Conservation (phyloP, 1,140 invertebrate species). For the Papilio aristodemus region DNA sequence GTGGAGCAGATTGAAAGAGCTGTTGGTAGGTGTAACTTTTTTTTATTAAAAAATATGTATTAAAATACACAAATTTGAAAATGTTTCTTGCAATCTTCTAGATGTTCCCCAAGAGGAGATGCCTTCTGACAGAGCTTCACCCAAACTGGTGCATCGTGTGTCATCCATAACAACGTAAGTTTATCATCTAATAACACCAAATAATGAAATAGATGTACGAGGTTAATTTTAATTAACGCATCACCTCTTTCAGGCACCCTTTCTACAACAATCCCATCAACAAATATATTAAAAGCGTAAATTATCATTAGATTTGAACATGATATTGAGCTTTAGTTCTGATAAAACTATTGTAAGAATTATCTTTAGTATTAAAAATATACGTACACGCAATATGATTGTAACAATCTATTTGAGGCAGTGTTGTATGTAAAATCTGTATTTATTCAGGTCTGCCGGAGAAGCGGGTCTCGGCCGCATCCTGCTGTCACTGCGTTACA, state of each 20-base stretch:
- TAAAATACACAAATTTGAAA: background rate
- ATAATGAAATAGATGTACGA: background rate
- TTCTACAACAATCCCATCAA: too few relatives aligned
- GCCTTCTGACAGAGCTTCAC: slow-evolving; percentile 52
- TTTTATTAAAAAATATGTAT: background rate
- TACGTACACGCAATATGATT: too few relatives aligned
- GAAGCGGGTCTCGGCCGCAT: slow-evolving; percentile 89
- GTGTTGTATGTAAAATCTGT: slow-evolving; percentile 21
- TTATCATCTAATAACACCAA: background rate
- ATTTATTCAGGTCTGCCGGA: slow-evolving; percentile 80
- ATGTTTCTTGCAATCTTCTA: slow-evolving; percentile 42
- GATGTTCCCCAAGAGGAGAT: slow-evolving; percentile 58
- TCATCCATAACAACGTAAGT: slow-evolving; percentile 77
- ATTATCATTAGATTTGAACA: too few relatives aligned
- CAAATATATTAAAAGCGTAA: too few relatives aligned
- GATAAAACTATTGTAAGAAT: too few relatives aligned
- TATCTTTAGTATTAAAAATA: too few relatives aligned
- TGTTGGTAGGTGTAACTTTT: slow-evolving; percentile 50
- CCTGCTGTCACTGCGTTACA: slow-evolving; percentile 92
- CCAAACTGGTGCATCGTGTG: slow-evolving; percentile 72
- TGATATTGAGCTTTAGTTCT: too few relatives aligned
- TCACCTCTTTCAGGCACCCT: too few relatives aligned
- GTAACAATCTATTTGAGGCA: too few relatives aligned
- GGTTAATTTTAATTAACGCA: too few relatives aligned
- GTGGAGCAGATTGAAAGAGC: slow-evolving; percentile 63